Conservation (phyloP, 2,797 vertebrate genomes). For the Micropoecilia bifurca region DNA sequence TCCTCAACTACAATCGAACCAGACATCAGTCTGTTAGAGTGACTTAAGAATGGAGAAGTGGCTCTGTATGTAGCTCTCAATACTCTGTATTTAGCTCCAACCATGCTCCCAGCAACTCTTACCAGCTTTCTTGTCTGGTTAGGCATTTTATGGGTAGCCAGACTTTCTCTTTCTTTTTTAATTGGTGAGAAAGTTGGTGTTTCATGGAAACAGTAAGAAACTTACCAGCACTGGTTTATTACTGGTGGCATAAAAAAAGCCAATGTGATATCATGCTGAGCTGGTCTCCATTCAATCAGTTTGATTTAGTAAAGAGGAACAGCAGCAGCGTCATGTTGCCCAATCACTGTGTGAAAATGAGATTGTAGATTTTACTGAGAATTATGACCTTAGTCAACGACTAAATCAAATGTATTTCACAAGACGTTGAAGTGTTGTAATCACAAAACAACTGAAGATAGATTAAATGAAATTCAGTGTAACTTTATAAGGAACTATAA, state of each 20-base stretch:
- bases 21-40: too few species aligned
- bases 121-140: too few species aligned
- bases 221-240: neutral
- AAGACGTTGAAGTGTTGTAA: neutral
- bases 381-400: neutral
- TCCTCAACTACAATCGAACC: too few species aligned
- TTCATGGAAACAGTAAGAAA: neutral
- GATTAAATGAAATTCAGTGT: neutral
- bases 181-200: neutral
- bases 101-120: too few species aligned
- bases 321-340: neutral
- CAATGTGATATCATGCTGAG: neutral
- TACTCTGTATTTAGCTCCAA: too few species aligned
- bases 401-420: neutral
- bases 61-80: too few species aligned
- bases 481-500: neutral
- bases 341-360: neutral
- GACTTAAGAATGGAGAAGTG: too few species aligned
- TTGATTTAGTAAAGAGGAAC: conserved; percentile 4
- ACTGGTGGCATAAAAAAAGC: neutral
- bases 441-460: neutral
- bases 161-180: neutral
- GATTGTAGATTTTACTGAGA: neutral
- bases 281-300: neutral
- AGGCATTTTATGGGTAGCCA: neutral